Conservation (phyloP, 2,888 invertebrate genomes). For the Ennomos erosarius region DNA sequence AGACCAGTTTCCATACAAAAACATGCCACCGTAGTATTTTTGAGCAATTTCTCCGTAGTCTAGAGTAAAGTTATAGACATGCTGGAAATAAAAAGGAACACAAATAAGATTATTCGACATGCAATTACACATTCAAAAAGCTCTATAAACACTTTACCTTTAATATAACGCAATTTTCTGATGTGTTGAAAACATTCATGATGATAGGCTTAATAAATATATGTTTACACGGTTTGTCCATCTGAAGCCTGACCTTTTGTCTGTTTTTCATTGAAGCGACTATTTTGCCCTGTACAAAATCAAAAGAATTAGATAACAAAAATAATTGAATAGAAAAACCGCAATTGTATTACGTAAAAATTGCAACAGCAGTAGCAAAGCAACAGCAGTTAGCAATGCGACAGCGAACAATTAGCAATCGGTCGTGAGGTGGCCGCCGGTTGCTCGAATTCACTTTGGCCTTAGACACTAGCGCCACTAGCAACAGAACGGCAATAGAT, state of each 20-base stretch:
- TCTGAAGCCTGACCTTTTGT: constrained; percentile 28
- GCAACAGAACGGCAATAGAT: too few relatives aligned
- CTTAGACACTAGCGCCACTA: too few relatives aligned
- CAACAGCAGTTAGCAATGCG: too few relatives aligned
- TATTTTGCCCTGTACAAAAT: constrained; percentile 33
- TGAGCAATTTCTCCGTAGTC: constrained; percentile 22
- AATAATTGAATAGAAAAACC: too few relatives aligned
- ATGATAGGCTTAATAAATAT: constrained; percentile 47
- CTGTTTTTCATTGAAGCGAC: constrained; percentile 15
- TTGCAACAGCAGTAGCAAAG: too few relatives aligned
- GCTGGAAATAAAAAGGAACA: not conserved
- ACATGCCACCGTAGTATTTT: constrained; percentile 33
- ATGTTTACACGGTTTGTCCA: constrained; percentile 40
- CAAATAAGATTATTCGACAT: too few relatives aligned
- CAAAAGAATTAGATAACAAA: too few relatives aligned
- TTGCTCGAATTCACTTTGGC: too few relatives aligned
- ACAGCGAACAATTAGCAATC: too few relatives aligned
- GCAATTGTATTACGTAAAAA: too few relatives aligned
- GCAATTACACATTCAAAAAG: too few relatives aligned
- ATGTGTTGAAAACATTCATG: constrained; percentile 22
- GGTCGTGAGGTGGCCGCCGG: too few relatives aligned
- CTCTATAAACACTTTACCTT: constrained; percentile 7
- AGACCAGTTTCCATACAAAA: constrained; percentile 36
- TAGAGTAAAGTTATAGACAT: not conserved
- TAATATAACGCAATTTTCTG: constrained; percentile 20